Evolutionary conservation across 2,888 invertebrate species (phyloP).

Genomic region (Drosophila gaucha): DNA sequence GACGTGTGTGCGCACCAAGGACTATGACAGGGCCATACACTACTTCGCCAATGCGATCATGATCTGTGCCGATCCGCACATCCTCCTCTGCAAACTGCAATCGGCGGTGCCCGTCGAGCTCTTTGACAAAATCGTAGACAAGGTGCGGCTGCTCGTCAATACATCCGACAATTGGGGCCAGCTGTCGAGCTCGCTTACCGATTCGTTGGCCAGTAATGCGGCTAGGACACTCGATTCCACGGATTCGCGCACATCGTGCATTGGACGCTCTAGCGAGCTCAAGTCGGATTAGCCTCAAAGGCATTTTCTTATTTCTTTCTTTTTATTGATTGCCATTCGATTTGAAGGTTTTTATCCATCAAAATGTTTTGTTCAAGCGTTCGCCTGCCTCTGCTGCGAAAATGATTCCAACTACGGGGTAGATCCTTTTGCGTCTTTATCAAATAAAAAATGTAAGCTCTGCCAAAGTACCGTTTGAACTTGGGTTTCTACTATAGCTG

Average conservation of each 20-base stretch:
- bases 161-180: conserved; percentile 3
- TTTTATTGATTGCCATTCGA: background rate
- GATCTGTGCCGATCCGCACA: conserved; percentile 21
- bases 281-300: background rate
- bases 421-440: no score
- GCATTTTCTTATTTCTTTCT: background rate
- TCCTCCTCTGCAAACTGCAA: conserved; percentile 16
- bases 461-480: no score
- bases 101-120: conserved; percentile 13
- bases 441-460: no score
- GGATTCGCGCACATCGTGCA: background rate
- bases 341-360: no score
- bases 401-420: no score
- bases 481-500: no score
- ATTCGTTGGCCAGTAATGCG: background rate
- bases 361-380: no score
- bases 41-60: conserved; percentile 29
- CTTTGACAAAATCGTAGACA: conserved; percentile 10
- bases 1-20: background rate
- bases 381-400: no score
- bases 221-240: background rate
- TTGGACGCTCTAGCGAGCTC: background rate
- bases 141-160: conserved; percentile 5
- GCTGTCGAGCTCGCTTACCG: background rate
- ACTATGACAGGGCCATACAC: conserved; percentile 7